Evolutionary conservation across 2,797 vertebrate genomes (phyloP).

Genomic region (Cryptoprocta ferox): DNA sequence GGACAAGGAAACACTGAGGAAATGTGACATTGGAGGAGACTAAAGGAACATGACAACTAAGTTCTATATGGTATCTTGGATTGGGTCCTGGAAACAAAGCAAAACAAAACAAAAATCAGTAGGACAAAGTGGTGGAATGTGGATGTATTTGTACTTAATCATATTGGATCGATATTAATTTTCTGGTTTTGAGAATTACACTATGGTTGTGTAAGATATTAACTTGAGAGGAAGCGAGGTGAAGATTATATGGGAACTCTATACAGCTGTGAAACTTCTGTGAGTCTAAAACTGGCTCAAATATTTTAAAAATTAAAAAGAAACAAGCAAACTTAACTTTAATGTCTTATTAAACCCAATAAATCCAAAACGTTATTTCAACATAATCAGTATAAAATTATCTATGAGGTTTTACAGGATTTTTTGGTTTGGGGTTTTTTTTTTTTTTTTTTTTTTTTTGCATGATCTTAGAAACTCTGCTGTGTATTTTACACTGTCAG

Average conservation of each 20-base stretch:
- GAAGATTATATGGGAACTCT: not conserved
- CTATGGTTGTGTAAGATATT: not conserved
- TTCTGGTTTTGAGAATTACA: not conserved
- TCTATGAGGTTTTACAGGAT: not conserved
- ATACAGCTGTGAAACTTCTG: not conserved
- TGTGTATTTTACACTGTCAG: not conserved
- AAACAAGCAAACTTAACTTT: not conserved
- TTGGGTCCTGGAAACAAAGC: not conserved
- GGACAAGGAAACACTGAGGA: not conserved
- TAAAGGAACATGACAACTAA: not conserved
- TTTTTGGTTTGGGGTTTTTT: not conserved
- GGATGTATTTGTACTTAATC: not conserved
- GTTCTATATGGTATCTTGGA: not conserved
- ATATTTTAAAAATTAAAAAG: not conserved
- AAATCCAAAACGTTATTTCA: not conserved
- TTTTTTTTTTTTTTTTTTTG: not conserved
- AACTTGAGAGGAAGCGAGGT: not conserved
- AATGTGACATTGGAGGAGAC: not conserved
- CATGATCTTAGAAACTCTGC: not conserved
- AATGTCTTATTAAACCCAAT: not conserved
- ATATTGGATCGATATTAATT: not conserved
- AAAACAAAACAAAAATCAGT: not conserved
- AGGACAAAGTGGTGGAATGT: not conserved
- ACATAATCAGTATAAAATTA: not conserved
- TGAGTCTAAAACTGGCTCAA: constrained; percentile 24